These are phyloP conservation scores for Peromyscus melanophrys DNA, from an alignment of 2,797 vertebrate species.

Conservation along the genomic window DNA sequence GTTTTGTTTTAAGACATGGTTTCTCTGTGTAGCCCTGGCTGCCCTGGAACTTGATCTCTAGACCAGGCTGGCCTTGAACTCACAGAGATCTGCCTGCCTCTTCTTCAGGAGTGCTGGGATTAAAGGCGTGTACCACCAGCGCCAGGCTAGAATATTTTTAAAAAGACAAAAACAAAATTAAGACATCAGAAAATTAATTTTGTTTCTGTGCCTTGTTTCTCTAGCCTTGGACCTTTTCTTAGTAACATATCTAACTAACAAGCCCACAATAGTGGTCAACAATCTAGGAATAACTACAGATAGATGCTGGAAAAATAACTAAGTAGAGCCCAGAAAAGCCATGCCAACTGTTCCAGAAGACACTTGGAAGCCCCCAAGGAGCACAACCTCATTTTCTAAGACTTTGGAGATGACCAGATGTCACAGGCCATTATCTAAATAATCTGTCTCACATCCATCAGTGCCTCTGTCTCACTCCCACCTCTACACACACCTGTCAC, in stretches of 20 bases:
- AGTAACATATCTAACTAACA: neutral
- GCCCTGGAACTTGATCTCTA: too few species aligned
- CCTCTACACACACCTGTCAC: neutral
- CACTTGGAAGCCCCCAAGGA: neutral
- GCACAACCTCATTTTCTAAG: conserved; percentile 28
- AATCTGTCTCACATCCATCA: neutral
- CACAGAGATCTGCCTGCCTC: neutral
- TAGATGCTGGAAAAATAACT: neutral
- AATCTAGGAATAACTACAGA: neutral
- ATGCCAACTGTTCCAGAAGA: neutral
- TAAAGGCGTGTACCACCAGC: neutral
- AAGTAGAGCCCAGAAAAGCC: neutral
- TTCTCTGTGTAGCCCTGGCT: neutral
- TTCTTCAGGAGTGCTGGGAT: neutral
- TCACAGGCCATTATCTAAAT: neutral
- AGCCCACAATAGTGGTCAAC: neutral
- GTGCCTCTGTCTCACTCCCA: neutral
- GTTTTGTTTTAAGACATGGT: neutral
- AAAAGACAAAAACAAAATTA: neutral
- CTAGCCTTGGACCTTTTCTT: neutral
- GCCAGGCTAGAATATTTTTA: neutral
- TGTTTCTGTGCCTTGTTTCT: neutral
- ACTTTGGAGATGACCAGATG: conserved; percentile 19
- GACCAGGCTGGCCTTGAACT: neutral
- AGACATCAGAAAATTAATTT: conserved; percentile 30